Evolutionary conservation across 2,113 vertebrate species (phyloP).

Genomic region (Neodon shergylaensis): DNA sequence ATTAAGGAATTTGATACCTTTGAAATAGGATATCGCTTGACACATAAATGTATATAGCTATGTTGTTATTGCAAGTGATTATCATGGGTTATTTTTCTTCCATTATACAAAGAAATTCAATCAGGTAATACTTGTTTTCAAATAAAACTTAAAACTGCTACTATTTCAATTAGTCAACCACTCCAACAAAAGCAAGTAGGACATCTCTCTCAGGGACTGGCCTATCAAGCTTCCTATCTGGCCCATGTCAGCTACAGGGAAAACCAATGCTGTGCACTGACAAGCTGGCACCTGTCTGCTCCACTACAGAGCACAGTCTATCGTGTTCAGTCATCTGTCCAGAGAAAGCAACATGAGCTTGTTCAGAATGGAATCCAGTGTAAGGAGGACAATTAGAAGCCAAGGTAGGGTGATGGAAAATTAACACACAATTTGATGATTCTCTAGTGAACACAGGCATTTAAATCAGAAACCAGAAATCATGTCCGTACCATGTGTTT

Average conservation of each 20-base stretch:
- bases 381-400: not conserved
- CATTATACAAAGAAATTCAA: slow-evolving; percentile 9
- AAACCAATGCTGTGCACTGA: not conserved
- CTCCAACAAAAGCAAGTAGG: not conserved
- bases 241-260: not conserved
- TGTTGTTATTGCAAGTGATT: not conserved
- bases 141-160: not conserved
- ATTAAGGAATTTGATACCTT: not conserved
- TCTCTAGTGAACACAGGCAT: slow-evolving; percentile 42
- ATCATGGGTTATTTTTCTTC: not conserved
- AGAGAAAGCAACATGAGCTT: not conserved
- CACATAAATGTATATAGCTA: not conserved
- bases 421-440: not conserved
- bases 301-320: not conserved
- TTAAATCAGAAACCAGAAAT: slow-evolving; percentile 41
- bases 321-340: not conserved
- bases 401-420: slow-evolving; percentile 2
- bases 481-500: not conserved
- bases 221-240: not conserved
- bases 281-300: not conserved
- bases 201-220: not conserved
- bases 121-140: not conserved
- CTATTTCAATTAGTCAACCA: not conserved
- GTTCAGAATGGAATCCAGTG: not conserved
- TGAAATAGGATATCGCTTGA: not conserved